These are phyloP conservation scores for Mythimna vitellina DNA, from an alignment of 2,888 invertebrate species.

Conservation along the genomic window DNA sequence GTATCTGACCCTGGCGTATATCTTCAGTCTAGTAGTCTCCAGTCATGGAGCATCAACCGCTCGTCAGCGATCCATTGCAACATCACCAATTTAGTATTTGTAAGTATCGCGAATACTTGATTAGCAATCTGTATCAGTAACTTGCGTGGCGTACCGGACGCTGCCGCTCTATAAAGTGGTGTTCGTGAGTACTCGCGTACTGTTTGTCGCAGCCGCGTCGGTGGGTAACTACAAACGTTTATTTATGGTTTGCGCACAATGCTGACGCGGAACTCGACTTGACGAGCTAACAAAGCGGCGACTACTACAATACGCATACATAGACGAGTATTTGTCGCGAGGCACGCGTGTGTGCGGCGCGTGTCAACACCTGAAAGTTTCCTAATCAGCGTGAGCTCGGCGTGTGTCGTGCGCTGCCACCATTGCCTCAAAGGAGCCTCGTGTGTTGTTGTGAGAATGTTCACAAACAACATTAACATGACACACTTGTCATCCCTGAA, in stretches of 20 bases:
- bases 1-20: too few species aligned
- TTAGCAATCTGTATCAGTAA: too few species aligned
- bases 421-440: not conserved
- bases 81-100: not conserved
- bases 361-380: constrained; percentile 1
- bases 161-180: not conserved
- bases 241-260: constrained; percentile 1
- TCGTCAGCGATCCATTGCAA: not conserved
- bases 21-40: too few species aligned
- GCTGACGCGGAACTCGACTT: not conserved
- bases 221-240: not conserved
- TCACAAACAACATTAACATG: not conserved
- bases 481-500: not conserved
- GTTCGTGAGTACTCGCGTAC: not conserved
- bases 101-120: not conserved
- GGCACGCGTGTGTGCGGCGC: not conserved
- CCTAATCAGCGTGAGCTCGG: constrained; percentile 5
- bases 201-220: not conserved
- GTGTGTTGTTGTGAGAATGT: not conserved
- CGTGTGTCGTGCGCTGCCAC: not conserved
- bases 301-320: not conserved
- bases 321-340: not conserved
- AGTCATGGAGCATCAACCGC: not conserved
- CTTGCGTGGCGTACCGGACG: not conserved
- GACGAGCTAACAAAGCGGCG: constrained; percentile 1